Base-by-base conservation (phyloP, 2,888 invertebrate species). In the Eupithecia pulchellata region DNA sequence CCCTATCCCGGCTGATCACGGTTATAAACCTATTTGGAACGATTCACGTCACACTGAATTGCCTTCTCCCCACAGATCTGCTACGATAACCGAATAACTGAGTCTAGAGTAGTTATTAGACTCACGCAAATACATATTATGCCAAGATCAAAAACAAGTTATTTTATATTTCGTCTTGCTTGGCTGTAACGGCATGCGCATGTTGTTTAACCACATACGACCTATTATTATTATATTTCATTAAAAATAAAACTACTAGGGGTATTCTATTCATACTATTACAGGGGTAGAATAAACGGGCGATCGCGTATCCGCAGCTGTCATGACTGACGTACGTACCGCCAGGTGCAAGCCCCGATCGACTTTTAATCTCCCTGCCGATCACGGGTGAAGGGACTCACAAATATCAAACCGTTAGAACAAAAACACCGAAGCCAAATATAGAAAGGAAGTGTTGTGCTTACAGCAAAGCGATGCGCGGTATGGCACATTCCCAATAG, bases 231-330 rank as follows among this genome's bases (percentile, higher is more conserved):
- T 32, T 20, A n/a, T 4, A n/a, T 9, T 32, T 30, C 17, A 17
- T 60, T 32, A 64, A 71, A 71, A 66, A 68, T 74, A 78, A 70
- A 73, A 75, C 69, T 32, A 71, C 32, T 71, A 70, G 74, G 71
- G 73, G 60, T 36, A 66, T 66, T 67, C 68, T 69, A 66, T 69
- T 65, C 66, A 75, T 69, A n/a, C n/a, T n/a, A n/a, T n/a, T n/a
- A 69, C 65, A 75, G 77, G 72, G 72, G 66, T 63, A 74, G 75
- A 79, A 77, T 76, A 75, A 78, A 78, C 68, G 74, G 72, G 75
- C 73, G 72, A 68, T 68, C 66, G 73, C 79, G 78, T 77, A 80
- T 74, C 81, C 80, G 85, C 90, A 90, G 89, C 90, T 90, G 90
- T 82, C 83, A 81, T 78, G 80, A 77, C 69, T 69, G 75, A 76